These are phyloP conservation scores for Nymphalis c-album DNA, from an alignment of 2,888 invertebrate genomes.

Conservation along the genomic window DNA sequence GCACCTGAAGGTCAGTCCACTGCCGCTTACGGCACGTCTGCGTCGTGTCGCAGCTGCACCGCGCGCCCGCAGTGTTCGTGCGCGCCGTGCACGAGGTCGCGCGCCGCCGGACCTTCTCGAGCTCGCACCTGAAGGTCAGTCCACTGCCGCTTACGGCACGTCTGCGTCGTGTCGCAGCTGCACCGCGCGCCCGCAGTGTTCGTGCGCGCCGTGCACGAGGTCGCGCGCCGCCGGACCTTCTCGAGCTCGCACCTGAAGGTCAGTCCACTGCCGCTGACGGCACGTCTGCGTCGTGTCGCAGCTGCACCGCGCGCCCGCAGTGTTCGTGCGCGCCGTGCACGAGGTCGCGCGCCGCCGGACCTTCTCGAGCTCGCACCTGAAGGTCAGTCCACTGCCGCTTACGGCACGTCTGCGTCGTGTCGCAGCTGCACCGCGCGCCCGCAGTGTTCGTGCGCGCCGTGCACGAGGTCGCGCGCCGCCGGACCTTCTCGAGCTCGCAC, in stretches of 20 bases:
- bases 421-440: constrained; percentile 93
- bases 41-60: constrained; percentile 92
- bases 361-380: constrained; percentile 63
- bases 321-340: constrained; percentile 91
- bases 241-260: constrained; percentile 63
- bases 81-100: constrained; percentile 93
- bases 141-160: constrained; percentile 75
- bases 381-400: constrained; percentile 44
- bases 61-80: constrained; percentile 91
- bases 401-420: constrained; percentile 90
- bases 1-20: constrained; percentile 54
- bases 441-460: constrained; percentile 91
- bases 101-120: constrained; percentile 83
- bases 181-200: constrained; percentile 93
- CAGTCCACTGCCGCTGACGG: constrained; percentile 51
- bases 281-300: constrained; percentile 93
- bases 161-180: constrained; percentile 92
- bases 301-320: constrained; percentile 91
- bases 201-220: constrained; percentile 91
- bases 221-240: constrained; percentile 86
- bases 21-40: constrained; percentile 84
- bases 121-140: constrained; percentile 59
- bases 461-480: constrained; percentile 90
- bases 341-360: constrained; percentile 91
- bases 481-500: constrained; percentile 76